A percentile compares a stretch with the other conserved stretches of the same genome.
phyloP scores from a whole-genome alignment of 2,888 invertebrate species.

The Ichneumoninae sp. region DNA sequence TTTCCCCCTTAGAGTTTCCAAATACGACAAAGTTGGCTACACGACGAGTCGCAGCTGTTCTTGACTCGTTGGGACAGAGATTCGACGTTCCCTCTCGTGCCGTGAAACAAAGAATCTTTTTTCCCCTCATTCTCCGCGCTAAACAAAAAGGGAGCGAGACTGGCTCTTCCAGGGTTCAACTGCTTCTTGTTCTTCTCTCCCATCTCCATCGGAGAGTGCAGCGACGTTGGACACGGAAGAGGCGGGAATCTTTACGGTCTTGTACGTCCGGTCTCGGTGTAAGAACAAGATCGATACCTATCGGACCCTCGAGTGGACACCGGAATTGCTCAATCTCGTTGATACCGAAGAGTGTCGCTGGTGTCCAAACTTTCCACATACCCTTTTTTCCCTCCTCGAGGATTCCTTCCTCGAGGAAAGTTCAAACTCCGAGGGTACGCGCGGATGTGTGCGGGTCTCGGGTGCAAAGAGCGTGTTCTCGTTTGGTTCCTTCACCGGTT shows the following conservation, averaged over 20 bases:
- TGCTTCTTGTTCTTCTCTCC: constrained; percentile 32
- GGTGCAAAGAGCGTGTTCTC: constrained; percentile 37
- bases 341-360: constrained; percentile 39
- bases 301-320: constrained; percentile 52
- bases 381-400: constrained; percentile 35
- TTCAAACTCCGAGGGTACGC: constrained; percentile 46
- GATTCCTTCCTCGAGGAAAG: constrained; percentile 45
- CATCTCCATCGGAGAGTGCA: constrained; percentile 36
- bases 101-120: constrained; percentile 46
- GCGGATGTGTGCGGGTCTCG: constrained; percentile 25
- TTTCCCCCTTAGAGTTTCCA: background rate
- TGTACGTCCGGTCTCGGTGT: constrained; percentile 44
- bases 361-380: constrained; percentile 21
- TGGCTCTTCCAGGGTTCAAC: constrained; percentile 40
- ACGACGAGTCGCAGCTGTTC: background rate
- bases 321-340: constrained; percentile 63
- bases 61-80: constrained; percentile 14
- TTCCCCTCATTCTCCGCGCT: background rate
- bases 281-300: constrained; percentile 52
- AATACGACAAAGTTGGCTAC: constrained; percentile 25
- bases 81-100: constrained; percentile 6
- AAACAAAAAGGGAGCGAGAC: constrained; percentile 27
- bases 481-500: constrained; percentile 45
- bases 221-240: constrained; percentile 60
- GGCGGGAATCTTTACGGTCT: constrained; percentile 51